Evolutionary conservation across 2,113 vertebrate species (phyloP), one percentile per base, ranked within the genome.

Genomic region (Sceloporus undulatus): DNA sequence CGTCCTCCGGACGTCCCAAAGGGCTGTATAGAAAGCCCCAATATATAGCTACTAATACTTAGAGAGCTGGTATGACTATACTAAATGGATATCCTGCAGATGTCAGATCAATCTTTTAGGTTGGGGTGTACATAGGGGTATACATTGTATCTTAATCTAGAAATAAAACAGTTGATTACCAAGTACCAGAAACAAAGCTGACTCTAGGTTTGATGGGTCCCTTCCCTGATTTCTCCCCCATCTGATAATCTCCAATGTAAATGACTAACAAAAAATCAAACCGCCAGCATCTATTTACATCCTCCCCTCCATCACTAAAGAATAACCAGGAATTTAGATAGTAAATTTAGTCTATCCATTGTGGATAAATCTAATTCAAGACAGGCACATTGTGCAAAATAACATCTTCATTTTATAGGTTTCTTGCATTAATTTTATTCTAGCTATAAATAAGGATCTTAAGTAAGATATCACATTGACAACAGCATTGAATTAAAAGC

Each of bases 391-490:
- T 74, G 86, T 75, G 71, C 56, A 82, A 87, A 82, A 80, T 65
- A 82, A 82, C 19, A 40, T 82, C 56, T 87, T 48, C 1, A 38
- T 74, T 91, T 90, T 88, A 82, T 82, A 74, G 48, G 9, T 59
- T 82, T 62, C 79, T 83, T 73, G 52, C 77, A 54, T 87, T 89
- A 91, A 94, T 91, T 89, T 93, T 93, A 95, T 91, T 89, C 89
- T 75, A 13, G n/a, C 86, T 65, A 88, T 89, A 91, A 93, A 93
- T 91, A 94, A 94, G 74, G 79, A 81, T 48, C 56, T 65, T 75
- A 27, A 54, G 84, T 75, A 27, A 54, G 84, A 9, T 0, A 34
- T 81, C 62, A 65, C 19, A 80, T 38, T 71, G 16, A 88, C 11
- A 76, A 84, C 82, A 71, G 77, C 80, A 86, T 88, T 87, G 89